Conservation (phyloP, 2,888 invertebrate genomes). For the Epinotia nisella region DNA sequence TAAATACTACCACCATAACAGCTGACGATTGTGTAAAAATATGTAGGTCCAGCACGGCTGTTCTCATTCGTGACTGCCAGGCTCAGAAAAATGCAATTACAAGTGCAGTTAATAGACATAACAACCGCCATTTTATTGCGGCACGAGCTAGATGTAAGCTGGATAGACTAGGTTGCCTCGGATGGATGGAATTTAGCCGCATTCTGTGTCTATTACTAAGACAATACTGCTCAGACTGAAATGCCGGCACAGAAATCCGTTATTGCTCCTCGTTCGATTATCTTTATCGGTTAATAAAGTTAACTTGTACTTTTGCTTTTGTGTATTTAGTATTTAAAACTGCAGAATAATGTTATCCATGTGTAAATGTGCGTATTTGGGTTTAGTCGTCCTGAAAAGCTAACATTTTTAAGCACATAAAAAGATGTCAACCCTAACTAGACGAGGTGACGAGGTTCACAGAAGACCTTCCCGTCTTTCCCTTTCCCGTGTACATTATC, state of each 20-base stretch:
- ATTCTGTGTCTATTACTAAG: not conserved
- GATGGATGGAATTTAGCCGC: conserved; percentile 14
- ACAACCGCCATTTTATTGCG: conserved; percentile 22
- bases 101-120: conserved; percentile 26
- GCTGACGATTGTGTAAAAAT: conserved; percentile 7
- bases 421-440: no score
- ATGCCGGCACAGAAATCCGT: not conserved
- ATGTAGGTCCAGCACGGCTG: not conserved
- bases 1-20: not conserved
- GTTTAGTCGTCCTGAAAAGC: no score
- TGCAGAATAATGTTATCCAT: no score
- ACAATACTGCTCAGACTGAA: conserved; percentile 7
- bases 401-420: no score
- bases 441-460: no score
- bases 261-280: not conserved
- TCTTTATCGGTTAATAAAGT: not conserved
- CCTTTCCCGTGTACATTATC: no score
- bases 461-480: no score
- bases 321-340: not conserved
- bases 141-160: conserved; percentile 14
- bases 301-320: not conserved
- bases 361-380: no score
- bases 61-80: conserved; percentile 12
- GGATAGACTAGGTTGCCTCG: conserved; percentile 10
- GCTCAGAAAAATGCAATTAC: conserved; percentile 30